phyloP scores from a whole-genome alignment of 1,140 invertebrate species.

The Nasonia longicornis region DNA sequence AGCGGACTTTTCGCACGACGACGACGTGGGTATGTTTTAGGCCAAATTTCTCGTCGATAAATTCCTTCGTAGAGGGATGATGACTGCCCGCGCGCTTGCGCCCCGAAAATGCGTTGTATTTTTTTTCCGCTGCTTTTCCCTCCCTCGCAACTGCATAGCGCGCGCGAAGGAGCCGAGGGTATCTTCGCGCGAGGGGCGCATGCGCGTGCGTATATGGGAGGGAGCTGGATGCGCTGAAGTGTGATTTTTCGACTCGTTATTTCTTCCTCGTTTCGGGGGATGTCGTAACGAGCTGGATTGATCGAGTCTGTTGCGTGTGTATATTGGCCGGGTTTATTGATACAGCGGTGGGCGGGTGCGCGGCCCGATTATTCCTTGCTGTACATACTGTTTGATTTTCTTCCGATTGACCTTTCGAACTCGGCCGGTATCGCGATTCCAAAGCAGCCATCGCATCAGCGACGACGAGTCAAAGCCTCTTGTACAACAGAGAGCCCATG shows the following conservation, averaged over 20 bases:
- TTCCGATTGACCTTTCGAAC: too few species aligned
- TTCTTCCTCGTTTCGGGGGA: not conserved
- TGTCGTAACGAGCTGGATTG: not conserved
- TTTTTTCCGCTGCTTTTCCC: not conserved
- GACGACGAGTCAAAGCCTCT: too few species aligned
- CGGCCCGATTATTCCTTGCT: too few species aligned
- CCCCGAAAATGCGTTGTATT: not conserved
- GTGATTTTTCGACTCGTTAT: not conserved
- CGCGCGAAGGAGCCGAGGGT: not conserved
- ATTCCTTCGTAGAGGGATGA: conserved; percentile 36
- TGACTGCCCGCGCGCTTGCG: not conserved
- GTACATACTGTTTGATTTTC: too few species aligned
- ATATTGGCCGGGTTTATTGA: not conserved
- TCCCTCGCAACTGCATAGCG: not conserved
- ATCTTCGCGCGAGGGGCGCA: not conserved
- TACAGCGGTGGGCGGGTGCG: not conserved
- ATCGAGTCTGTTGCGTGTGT: not conserved
- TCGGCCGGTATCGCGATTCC: too few species aligned
- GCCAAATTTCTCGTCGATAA: conserved; percentile 34
- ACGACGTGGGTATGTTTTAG: not conserved
- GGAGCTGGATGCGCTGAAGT: not conserved
- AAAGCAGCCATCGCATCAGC: too few species aligned
- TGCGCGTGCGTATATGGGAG: not conserved
- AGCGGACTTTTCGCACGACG: not conserved
- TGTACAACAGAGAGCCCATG: not conserved